Percentiles rank a stretch among this genome's conserved stretches.
Conservation (phyloP, 2,113 vertebrate genomes). For the Pseudopodoces humilis region DNA sequence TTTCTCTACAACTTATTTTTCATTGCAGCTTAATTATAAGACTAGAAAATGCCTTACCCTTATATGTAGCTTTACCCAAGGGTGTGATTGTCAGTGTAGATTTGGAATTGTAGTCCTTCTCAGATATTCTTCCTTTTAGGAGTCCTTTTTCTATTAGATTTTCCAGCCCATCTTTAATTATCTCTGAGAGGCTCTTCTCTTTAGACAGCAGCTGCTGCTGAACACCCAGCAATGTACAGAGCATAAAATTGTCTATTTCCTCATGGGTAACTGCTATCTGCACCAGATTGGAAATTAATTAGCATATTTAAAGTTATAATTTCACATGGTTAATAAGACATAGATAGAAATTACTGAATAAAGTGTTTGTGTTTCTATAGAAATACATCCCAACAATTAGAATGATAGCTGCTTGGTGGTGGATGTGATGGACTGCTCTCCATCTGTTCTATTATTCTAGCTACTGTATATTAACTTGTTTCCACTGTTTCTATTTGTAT, state of each 20-base stretch:
- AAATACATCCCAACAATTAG: not conserved
- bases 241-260: conserved; percentile 81
- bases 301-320: not conserved
- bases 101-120: not conserved
- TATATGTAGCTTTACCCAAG: conserved; percentile 88
- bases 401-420: fast-evolving
- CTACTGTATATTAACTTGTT: not conserved
- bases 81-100: conserved; percentile 78
- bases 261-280: conserved; percentile 81
- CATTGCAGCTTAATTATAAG: not conserved
- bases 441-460: not conserved
- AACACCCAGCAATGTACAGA: conserved; percentile 82
- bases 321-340: not conserved
- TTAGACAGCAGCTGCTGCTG: conserved; percentile 80
- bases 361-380: not conserved
- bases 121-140: conserved; percentile 44
- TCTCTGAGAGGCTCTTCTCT: conserved; percentile 78
- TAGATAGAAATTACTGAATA: not conserved
- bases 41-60: conserved; percentile 75
- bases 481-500: not conserved
- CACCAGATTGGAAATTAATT: conserved; percentile 12
- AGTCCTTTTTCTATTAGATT: conserved; percentile 82
- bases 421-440: not conserved
- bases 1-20: not conserved
- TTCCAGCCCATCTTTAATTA: conserved; percentile 72